Percentiles rank a stretch among this genome's conserved stretches.
These are phyloP conservation scores for Cassiopea andromeda DNA, from an alignment of 30 jellyfish, hydroid and myxozoan genomes.

Conservation along the genomic window DNA sequence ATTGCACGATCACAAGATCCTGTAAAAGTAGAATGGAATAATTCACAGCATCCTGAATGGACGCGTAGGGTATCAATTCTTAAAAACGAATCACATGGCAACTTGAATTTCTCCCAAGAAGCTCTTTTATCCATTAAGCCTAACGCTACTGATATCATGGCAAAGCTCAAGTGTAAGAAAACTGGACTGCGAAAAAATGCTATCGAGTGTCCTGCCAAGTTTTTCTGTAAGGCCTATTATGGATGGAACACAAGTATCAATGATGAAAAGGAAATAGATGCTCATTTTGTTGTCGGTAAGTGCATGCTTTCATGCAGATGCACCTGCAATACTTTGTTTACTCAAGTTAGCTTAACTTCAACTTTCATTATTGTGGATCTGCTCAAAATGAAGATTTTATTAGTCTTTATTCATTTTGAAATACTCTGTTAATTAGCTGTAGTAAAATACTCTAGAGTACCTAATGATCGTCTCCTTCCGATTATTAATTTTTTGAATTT, in stretches of 20 bases:
- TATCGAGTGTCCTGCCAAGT: slow-evolving; percentile 14
- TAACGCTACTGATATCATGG: slow-evolving; percentile 29
- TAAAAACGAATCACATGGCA: not conserved
- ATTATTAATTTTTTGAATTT: too few relatives aligned
- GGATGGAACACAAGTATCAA: slow-evolving; percentile 5
- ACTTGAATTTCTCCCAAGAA: not conserved
- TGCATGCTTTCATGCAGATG: too few relatives aligned
- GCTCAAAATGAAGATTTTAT: too few relatives aligned
- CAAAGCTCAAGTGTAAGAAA: slow-evolving; percentile 3
- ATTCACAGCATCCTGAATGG: slow-evolving; percentile 4
- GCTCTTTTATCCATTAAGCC: slow-evolving; percentile 14
- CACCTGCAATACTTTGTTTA: too few relatives aligned
- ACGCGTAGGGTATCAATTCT: not conserved
- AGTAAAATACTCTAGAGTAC: too few relatives aligned
- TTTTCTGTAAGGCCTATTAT: slow-evolving; percentile 36
- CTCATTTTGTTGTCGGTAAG: slow-evolving; percentile 32
- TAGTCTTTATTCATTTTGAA: too few relatives aligned
- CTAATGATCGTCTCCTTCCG: too few relatives aligned
- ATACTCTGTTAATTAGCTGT: too few relatives aligned
- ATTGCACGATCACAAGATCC: slow-evolving; percentile 29
- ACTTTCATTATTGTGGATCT: too few relatives aligned
- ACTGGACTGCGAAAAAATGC: not conserved
- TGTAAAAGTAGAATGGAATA: slow-evolving; percentile 24
- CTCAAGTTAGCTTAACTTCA: too few relatives aligned
- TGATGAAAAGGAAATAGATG: slow-evolving; percentile 6